Base-by-base conservation (phyloP, 1,140 invertebrate genomes). In the Hesperophylax magnus region DNA sequence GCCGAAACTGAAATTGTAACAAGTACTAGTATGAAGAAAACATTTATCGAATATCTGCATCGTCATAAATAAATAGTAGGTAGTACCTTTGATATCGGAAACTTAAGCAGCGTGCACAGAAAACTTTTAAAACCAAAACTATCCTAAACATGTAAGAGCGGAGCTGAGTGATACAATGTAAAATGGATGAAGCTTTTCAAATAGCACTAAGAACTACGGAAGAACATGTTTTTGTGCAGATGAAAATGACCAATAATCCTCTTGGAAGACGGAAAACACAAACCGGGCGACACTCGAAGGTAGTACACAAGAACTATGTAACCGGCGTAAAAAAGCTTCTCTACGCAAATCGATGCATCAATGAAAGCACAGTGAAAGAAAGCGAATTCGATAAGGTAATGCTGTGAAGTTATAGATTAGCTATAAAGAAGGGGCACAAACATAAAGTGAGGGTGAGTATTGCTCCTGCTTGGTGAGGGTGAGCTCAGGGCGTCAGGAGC, bases 391-490 rank as follows among this genome's bases (percentile, higher is more conserved):
- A 47, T 47, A 47, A 47, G 39, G 39, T 67, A n/a, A 39, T 34
- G 47, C 15, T 47, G 34, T 67, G 69, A 72, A 52, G 20, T 72
- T n/a, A 72, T 47, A 72, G 52, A 72, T 72, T n/a, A 72, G 52
- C 5, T 52, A 27, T 54, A 72, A 52, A 27, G 69, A 72, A 54
- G 69, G 69, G 69, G 15, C 69, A 72, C 69, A 53, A 76, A 60
- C 72, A 76, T 76, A 52, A 20, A 76, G 72, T 60, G 72, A 17
- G 67, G 69, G 53, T 74, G 71, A 69, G 65, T 39, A 69, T 69
- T 47, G 65, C 65, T 69, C 65, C 65, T 69, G 65, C 65, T 39
- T 17, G n/a, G 65, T 27, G 24, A 34, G 31, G 31, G 65, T 27
- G 18, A 31, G n/a, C 22, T 18, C 47, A 17, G n/a, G 72, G n/a